Base-by-base conservation (phyloP, 1,140 invertebrate species). In the Thalassaphorura encarpata region DNA sequence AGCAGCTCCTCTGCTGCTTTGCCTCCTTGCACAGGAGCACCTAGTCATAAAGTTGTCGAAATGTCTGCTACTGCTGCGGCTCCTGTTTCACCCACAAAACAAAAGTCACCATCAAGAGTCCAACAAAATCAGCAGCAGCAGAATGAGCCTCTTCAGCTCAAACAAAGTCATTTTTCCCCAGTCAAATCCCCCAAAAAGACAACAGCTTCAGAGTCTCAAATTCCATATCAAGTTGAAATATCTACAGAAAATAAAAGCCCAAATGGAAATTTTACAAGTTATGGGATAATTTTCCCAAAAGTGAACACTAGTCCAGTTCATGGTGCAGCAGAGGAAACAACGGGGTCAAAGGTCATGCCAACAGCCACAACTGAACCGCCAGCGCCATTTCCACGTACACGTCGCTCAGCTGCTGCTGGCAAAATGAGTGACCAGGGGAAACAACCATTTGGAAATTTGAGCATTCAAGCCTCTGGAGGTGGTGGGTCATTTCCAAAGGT, bases 191-290 rank as follows among this genome's bases (percentile, higher is more conserved):
- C 33, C 33, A 11, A 36, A 36, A 36, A 36, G 11, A 36, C 11
- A 36, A 36, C 46, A 13, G 46, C 24, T 15, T 48, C 46, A 48
- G 33, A n/a, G n/a, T n/a, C 33, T 36, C 33, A 36, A 36, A 13
- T 6, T 3, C 19, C 18, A 3, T 49, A 18, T 49, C 47, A 33
- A 49, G 33, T 31, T 33, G 27, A 49, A 19, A 5, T 29, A 8
- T 11, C 6, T 33, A 19, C 47, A 18, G 24, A 23, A 49, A 49
- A 6, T n/a, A 26, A 18, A 46, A n/a, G n/a, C n/a, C 6, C 47
- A 15, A 26, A 49, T 42, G 47, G 55, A 21, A 56, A 45, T 18
- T 23, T 29, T 15, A 58, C 56, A 5, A 58, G 56, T 33, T 58
- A 48, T 23, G 51, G 45, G 4, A 28, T 52, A 2, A 11, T 58